Evolutionary conservation across 2,888 invertebrate genomes (phyloP), one percentile per base, ranked within the genome.

Genomic region (Leptothorax acervorum): DNA sequence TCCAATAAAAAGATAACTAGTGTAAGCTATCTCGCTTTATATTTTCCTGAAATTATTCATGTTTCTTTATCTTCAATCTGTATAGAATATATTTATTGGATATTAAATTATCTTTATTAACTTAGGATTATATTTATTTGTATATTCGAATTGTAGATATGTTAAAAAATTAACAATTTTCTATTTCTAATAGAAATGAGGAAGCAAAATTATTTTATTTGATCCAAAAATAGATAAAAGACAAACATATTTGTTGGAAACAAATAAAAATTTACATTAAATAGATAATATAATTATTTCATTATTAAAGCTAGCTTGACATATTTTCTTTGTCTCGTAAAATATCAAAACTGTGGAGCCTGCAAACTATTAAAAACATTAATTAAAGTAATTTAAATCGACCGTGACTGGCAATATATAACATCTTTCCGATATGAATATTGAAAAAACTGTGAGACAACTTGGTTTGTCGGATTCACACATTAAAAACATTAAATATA

Each of bases 1-100:
- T 89, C 93, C 23, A 89, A 92, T 63, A 94, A 94, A 89, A 90
- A 89, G 83, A 91, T 93, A 85, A 90, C 90, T 79, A 93, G 91
- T 85, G 93, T 94, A 87, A 91, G 93, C 89, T 73, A 35, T 35
- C 57, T 57, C 48, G 8, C 18, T 71, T 68, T 39, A 18, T 60
- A 60, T 68, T 51, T 71, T 12, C 3, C 35, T 28, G 66, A 65
- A 68, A 65, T 57, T 66, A 68, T 53, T 65, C 12, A 18, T 28
- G 51, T 48, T 74, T 74, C 3, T 28, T 57, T 63, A 82, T 45
- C 2, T 65, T 39, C 2, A 12, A 63, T 35, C 5, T 39, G 15
- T 42, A 42, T 4, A 23, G 15, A 48, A 31, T 82, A 39, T 15
- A 63, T 23, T 79, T 0, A 42, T 28, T 57, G 15, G n/a, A 60